phyloP scores from a whole-genome alignment of 1,140 invertebrate genomes.

The Calephelis nemesis region DNA sequence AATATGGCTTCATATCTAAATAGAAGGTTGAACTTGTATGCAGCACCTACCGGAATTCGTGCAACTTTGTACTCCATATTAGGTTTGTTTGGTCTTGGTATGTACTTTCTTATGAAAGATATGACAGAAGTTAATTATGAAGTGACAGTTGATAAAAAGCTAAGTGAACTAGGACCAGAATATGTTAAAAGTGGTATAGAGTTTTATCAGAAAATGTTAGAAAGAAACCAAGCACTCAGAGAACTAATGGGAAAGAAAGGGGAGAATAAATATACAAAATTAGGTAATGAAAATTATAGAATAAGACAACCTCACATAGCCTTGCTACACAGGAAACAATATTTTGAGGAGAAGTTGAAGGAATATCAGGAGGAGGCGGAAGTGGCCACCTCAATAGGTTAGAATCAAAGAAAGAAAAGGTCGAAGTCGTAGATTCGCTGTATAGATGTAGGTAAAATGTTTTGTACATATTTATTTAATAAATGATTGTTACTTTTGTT shows the following conservation, averaged over 20 bases:
- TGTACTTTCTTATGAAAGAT: constrained; percentile 84
- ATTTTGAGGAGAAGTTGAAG: constrained; percentile 78
- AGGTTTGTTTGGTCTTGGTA: constrained; percentile 79
- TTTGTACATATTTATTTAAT: constrained; percentile 8
- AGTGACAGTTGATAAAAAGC: constrained; percentile 80
- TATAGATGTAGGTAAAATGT: constrained; percentile 2
- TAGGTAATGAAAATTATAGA: constrained; percentile 85
- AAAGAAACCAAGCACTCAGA: constrained; percentile 86
- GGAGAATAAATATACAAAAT: constrained; percentile 80
- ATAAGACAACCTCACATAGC: constrained; percentile 83
- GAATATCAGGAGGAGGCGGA: constrained; percentile 25
- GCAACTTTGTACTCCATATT: constrained; percentile 80
- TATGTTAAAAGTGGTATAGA: constrained; percentile 86
- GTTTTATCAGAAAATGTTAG: constrained; percentile 86
- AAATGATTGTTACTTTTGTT: too few relatives aligned
- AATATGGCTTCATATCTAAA: constrained; percentile 76
- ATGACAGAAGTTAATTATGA: constrained; percentile 82
- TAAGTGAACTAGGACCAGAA: constrained; percentile 80
- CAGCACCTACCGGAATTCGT: constrained; percentile 74
- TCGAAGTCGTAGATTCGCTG: not conserved
- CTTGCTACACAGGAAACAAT: constrained; percentile 82
- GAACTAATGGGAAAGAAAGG: constrained; percentile 81
- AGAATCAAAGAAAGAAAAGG: not conserved
- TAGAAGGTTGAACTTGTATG: constrained; percentile 79
- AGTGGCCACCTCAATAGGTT: too few relatives aligned